Base-by-base conservation (phyloP, 2,797 vertebrate species). In the Clarias platycephalus region DNA sequence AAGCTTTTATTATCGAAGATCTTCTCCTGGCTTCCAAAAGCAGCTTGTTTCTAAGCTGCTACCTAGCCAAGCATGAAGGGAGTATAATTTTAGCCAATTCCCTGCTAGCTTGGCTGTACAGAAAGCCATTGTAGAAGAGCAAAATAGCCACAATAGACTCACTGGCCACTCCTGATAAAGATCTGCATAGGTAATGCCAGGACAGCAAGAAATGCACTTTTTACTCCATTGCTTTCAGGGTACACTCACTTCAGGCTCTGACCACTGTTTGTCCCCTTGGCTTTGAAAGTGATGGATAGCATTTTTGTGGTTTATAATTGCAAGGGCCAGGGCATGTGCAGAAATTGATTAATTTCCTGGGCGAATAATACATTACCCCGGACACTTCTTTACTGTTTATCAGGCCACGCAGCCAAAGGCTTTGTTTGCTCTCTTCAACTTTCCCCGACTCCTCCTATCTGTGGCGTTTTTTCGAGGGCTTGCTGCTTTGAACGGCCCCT, bases 11-110 rank as follows among this genome's bases (percentile, higher is more conserved):
- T 97, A 98, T 98, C 96, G 95, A 92, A 86, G 91, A 97, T 97
- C 97, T 96, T 96, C 93, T 94, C 90, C 93, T 92, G 94, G 95
- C 95, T 93, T 96, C 95, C 95, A 95, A 96, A 93, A 96, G 96
- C 93, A 95, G 95, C 95, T 96, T 95, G 95, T 96, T 96, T 96
- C 94, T 94, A 93, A 96, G 95, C 95, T 95, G 95, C 94, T 95
- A 95, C 94, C 95, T 96, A 96, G 96, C 95, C 96, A 96, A 96
- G 96, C 97, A 96, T 97, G 96, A 97, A 97, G 96, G 95, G 92
- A 96, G 97, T 97, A 97, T 97, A 97, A 97, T 98, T 99, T 97
- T 96, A 94, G 95, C 95, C 96, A 95, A 97, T 97, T 96, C 96
- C 95, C 90, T 84, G 88, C 90, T 93, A 94, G 94, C 93, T 92